Conservation (phyloP, 2,113 vertebrate genomes). For the Pungitius pungitius region DNA sequence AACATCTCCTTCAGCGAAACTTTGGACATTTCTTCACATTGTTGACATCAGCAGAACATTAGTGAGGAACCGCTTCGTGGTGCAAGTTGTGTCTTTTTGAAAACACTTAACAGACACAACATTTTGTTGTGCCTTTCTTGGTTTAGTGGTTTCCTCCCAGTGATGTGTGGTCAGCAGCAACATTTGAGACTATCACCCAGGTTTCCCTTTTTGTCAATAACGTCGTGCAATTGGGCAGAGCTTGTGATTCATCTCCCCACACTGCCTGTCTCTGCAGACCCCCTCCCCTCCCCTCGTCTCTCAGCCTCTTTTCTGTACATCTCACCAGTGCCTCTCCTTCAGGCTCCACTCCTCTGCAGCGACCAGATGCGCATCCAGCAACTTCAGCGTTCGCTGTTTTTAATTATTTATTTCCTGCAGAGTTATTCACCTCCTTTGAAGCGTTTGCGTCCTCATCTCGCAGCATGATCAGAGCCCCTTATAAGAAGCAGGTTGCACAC, state of each 20-base stretch:
- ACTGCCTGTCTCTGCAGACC: background rate
- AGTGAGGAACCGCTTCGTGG: background rate
- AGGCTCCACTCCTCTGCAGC: background rate
- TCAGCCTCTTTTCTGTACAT: background rate
- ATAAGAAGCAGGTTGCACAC: background rate
- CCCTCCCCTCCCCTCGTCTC: background rate
- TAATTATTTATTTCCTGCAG: background rate
- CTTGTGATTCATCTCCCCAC: background rate
- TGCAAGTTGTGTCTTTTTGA: background rate
- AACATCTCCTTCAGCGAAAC: background rate
- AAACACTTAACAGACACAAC: too few relatives aligned
- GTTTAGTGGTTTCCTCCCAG: background rate
- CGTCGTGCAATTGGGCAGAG: background rate
- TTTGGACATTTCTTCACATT: background rate
- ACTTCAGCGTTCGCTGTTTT: slow-evolving; percentile 12
- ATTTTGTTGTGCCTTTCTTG: too few relatives aligned
- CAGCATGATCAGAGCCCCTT: slow-evolving; percentile 20
- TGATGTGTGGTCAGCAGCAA: background rate
- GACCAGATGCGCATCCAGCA: slow-evolving; percentile 7
- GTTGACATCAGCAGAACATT: background rate
- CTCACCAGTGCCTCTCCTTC: background rate
- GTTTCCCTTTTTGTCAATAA: too few relatives aligned
- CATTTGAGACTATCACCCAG: background rate
- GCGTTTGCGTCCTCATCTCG: background rate
- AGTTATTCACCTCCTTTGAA: background rate